phyloP scores from a whole-genome alignment of 2,797 vertebrate species.

The Triplophysa bombifrons region DNA sequence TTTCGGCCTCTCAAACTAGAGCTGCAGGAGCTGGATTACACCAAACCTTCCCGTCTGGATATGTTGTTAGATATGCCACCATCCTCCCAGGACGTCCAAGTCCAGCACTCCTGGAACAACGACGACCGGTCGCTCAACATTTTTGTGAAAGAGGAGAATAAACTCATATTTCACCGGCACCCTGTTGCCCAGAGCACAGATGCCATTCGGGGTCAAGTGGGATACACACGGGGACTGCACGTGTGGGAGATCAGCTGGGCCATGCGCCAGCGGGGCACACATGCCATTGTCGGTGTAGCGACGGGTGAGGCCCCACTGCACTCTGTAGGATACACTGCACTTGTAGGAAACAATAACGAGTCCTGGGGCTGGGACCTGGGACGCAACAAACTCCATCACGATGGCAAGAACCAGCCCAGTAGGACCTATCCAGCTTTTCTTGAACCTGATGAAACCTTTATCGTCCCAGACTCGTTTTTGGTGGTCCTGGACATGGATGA shows the following conservation, averaged over 20 bases:
- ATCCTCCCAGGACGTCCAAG: conserved; percentile 80
- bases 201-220: conserved; percentile 90
- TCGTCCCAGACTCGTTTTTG: conserved; percentile 95
- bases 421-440: conserved; percentile 93
- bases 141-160: conserved; percentile 98
- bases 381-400: conserved; percentile 94
- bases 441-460: conserved; percentile 93
- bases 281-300: conserved; percentile 94
- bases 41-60: conserved; percentile 92
- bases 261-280: conserved; percentile 94
- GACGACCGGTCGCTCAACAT: conserved; percentile 96
- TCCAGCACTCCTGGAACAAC: conserved; percentile 95
- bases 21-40: conserved; percentile 90
- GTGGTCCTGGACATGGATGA: conserved; percentile 99
- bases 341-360: conserved; percentile 92
- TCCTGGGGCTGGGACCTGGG: conserved; percentile 99
- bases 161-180: conserved; percentile 95
- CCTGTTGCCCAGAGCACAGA: conserved; percentile 99
- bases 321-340: conserved; percentile 94
- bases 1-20: conserved; percentile 92
- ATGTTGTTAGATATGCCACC: conserved; percentile 96
- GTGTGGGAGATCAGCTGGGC: conserved; percentile 99
- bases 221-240: conserved; percentile 94
- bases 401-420: conserved; percentile 94
- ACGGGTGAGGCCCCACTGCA: conserved; percentile 90